Conservation (phyloP, 2,113 vertebrate genomes). For the Myxocyprinus asiaticus region DNA sequence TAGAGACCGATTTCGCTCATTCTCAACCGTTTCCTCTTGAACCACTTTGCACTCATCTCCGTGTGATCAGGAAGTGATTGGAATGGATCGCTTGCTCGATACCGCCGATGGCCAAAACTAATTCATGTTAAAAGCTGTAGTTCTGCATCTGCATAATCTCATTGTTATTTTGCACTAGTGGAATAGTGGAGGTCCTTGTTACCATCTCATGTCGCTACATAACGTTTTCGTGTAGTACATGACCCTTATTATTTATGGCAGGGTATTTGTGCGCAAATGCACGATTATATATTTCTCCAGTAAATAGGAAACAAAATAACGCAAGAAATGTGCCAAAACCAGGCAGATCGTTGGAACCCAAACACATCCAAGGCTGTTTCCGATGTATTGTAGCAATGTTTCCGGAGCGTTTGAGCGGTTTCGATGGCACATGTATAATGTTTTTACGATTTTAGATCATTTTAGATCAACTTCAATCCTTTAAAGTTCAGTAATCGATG, state of each 20-base stretch:
- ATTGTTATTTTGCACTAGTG: conserved; percentile 88
- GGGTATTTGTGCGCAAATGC: conserved; percentile 39
- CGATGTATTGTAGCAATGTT: conserved; percentile 27
- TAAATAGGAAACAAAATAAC: conserved; percentile 28
- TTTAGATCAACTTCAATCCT: conserved; percentile 47
- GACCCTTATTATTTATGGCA: conserved; percentile 62
- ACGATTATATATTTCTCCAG: conserved; percentile 52
- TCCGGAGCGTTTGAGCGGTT: conserved; percentile 35
- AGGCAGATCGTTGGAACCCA: conserved; percentile 46
- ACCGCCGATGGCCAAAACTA: conserved; percentile 66
- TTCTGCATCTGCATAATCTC: conserved; percentile 87
- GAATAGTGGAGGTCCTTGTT: conserved; percentile 74
- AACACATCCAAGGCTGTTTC: conserved; percentile 51
- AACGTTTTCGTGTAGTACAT: conserved; percentile 74
- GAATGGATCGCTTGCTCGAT: conserved; percentile 1
- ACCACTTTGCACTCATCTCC: neutral
- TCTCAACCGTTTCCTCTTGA: neutral
- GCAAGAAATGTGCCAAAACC: conserved; percentile 69
- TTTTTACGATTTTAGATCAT: conserved; percentile 50
- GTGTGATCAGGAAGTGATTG: neutral
- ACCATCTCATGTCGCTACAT: conserved; percentile 78
- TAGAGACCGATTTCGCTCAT: neutral
- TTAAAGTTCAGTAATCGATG: conserved; percentile 42
- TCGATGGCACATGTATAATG: conserved; percentile 27
- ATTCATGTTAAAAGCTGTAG: conserved; percentile 75